These are phyloP conservation scores for Drosophila picticornis DNA, from an alignment of 2,888 invertebrate genomes.

Conservation along the genomic window DNA sequence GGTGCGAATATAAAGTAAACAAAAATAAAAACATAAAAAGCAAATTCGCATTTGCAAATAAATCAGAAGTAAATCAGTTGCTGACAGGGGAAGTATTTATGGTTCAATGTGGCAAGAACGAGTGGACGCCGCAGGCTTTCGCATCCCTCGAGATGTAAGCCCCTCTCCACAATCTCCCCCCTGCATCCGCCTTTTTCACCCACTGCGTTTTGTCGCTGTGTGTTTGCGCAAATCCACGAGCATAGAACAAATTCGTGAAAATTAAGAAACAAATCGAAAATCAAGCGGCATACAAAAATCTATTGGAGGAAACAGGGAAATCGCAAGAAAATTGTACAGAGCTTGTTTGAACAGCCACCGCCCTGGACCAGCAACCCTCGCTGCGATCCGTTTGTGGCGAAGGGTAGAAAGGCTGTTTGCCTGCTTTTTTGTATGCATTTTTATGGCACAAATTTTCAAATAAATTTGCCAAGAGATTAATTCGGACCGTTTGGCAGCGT, in stretches of 20 bases:
- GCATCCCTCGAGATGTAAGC: conserved; percentile 39
- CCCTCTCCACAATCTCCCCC: neutral
- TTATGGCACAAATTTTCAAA: conserved; percentile 79
- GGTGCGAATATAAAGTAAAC: conserved; percentile 80
- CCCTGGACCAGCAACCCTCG: conserved; percentile 7
- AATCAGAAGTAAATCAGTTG: conserved; percentile 81
- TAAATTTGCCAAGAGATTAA: conserved; percentile 81
- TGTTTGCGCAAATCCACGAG: conserved; percentile 61
- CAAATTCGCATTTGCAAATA: conserved; percentile 82
- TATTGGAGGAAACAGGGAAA: conserved; percentile 13
- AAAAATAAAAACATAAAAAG: conserved; percentile 80
- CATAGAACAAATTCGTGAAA: conserved; percentile 79
- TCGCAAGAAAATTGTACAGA: conserved; percentile 62
- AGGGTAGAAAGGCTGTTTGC: conserved; percentile 33
- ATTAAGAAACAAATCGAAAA: conserved; percentile 82
- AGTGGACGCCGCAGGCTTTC: conserved; percentile 46
- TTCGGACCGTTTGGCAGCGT: conserved; percentile 80
- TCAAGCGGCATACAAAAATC: conserved; percentile 62
- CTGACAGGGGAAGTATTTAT: conserved; percentile 82
- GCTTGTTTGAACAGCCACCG: conserved; percentile 71
- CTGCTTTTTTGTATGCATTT: conserved; percentile 69
- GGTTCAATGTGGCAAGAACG: conserved; percentile 58
- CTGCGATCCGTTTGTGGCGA: conserved; percentile 1
- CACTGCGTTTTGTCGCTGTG: conserved; percentile 10
- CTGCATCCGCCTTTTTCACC: neutral